Conservation (phyloP, 2,113 vertebrate species). For the Phaethon lepturus region DNA sequence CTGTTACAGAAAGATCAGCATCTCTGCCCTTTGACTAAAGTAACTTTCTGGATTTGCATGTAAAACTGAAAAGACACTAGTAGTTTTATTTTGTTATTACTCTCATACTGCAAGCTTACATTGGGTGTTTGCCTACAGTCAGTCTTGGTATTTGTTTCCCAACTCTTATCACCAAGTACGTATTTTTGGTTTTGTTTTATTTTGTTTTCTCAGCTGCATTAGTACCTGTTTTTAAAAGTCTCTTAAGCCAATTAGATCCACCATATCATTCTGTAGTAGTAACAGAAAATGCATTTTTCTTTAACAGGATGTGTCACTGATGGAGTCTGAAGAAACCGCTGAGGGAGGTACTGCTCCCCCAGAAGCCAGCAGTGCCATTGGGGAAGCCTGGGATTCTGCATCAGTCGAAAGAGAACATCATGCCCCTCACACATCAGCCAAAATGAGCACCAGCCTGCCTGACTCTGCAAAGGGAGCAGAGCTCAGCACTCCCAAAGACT, state of each 20-base stretch:
- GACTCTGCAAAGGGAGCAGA: neutral
- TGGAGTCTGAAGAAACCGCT: constrained; percentile 70
- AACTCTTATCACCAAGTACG: neutral
- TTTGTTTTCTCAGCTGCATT: neutral
- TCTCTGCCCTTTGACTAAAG: neutral
- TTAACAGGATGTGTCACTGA: constrained; percentile 65
- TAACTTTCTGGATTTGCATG: neutral
- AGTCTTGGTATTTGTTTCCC: neutral
- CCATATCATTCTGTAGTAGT: neutral
- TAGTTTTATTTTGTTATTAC: neutral
- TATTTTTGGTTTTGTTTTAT: neutral
- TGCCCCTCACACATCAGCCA: neutral
- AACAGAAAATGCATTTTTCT: neutral
- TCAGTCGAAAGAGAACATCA: neutral
- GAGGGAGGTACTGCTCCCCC: neutral
- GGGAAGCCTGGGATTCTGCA: neutral
- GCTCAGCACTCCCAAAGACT: neutral
- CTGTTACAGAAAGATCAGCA: neutral
- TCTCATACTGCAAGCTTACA: neutral
- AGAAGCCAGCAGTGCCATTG: neutral
- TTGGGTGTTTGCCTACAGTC: neutral
- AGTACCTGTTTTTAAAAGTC: neutral
- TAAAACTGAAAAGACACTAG: neutral
- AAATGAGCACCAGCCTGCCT: neutral
- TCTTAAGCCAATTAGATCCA: neutral